A percentile compares a stretch with the other conserved stretches of the same genome.
These are phyloP conservation scores for Aricia agestis DNA, from an alignment of 1,140 invertebrate species.

Conservation along the genomic window DNA sequence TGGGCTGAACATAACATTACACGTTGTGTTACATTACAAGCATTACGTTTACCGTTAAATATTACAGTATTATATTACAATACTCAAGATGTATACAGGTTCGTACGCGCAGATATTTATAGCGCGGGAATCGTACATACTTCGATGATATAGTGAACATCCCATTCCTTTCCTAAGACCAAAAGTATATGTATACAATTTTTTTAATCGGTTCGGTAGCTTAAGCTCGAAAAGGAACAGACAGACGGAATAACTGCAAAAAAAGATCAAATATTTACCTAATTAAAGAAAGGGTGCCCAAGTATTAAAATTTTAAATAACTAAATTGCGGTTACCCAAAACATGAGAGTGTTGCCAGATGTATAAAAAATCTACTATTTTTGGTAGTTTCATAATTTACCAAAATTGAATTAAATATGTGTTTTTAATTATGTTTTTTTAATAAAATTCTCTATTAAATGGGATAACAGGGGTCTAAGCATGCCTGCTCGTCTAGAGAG, in stretches of 20 bases:
- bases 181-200: too few relatives aligned
- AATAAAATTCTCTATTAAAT: background rate
- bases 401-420: background rate
- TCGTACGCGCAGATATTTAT: too few relatives aligned
- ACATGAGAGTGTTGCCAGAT: background rate
- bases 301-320: too few relatives aligned
- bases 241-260: too few relatives aligned
- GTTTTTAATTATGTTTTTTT: conserved; percentile 2
- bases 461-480: conserved; percentile 20
- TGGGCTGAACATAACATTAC: conserved; percentile 60
- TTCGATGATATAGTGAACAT: too few relatives aligned
- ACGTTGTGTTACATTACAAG: conserved; percentile 3
- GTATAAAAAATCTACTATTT: background rate
- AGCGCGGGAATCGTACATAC: too few relatives aligned
- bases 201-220: too few relatives aligned
- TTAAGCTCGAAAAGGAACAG: too few relatives aligned
- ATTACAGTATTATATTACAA: background rate
- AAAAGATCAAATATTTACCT: too few relatives aligned
- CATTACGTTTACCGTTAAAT: background rate
- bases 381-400: background rate
- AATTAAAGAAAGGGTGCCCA: too few relatives aligned
- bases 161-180: too few relatives aligned
- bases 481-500: conserved; percentile 32
- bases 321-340: background rate
- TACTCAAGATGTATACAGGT: too few relatives aligned